phyloP scores from a whole-genome alignment of 1,140 invertebrate genomes.

The Bicyclus anynana region DNA sequence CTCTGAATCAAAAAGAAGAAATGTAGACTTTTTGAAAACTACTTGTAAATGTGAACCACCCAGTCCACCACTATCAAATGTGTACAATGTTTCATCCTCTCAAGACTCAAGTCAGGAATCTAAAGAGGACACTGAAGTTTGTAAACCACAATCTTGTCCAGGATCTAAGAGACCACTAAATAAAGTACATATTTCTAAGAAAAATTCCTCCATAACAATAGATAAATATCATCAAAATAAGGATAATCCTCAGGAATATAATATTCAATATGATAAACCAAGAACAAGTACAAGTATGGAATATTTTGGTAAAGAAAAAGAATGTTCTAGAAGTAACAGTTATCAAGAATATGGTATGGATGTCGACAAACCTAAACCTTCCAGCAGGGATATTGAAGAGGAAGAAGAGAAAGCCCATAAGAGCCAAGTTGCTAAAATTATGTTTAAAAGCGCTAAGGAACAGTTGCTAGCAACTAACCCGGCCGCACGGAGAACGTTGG shows the following conservation, averaged over 20 bases:
- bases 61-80: conserved; percentile 4
- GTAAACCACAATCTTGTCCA: conserved; percentile 40
- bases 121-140: conserved; percentile 32
- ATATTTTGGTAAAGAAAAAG: not conserved
- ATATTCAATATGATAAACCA: too few species aligned
- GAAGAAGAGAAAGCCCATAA: conserved; percentile 58
- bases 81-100: conserved; percentile 16
- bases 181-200: conserved; percentile 1
- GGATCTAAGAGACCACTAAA: conserved; percentile 6
- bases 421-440: conserved; percentile 60
- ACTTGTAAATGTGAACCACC: conserved; percentile 41
- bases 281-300: too few species aligned
- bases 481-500: conserved; percentile 53
- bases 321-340: not conserved
- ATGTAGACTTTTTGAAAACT: conserved; percentile 29
- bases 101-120: conserved; percentile 31
- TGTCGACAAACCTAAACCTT: not conserved
- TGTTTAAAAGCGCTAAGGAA: conserved; percentile 66
- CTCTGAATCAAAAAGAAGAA: not conserved
- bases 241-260: too few species aligned
- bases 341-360: not conserved
- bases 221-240: not conserved
- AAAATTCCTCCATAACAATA: not conserved
- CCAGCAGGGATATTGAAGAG: conserved; percentile 27
- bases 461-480: conserved; percentile 56